Conservation (phyloP, 2,113 vertebrate species). For the Perca schrenkii region DNA sequence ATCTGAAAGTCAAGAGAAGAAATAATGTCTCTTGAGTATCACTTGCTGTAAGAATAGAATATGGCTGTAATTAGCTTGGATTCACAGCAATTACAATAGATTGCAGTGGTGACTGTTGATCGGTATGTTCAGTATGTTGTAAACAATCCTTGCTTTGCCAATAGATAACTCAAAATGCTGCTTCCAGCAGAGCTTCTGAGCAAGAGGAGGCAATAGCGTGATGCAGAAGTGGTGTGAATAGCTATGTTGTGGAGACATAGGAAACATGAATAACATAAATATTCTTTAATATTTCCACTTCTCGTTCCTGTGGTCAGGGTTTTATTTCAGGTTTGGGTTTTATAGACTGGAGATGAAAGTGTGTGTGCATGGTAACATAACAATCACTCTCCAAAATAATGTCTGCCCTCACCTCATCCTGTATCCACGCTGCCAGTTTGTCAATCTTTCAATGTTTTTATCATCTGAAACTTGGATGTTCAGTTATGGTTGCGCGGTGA, state of each 20-base stretch:
- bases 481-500: neutral
- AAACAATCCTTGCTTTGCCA: neutral
- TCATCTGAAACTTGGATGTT: conserved; percentile 15
- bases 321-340: neutral
- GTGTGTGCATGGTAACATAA: conserved; percentile 13
- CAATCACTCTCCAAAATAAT: neutral
- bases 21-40: too few relatives aligned
- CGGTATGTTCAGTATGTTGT: conserved; percentile 4
- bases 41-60: too few relatives aligned
- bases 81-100: too few relatives aligned
- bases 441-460: neutral
- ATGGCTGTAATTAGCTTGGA: too few relatives aligned
- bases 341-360: neutral
- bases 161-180: neutral
- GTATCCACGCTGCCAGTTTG: neutral
- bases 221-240: neutral
- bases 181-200: neutral
- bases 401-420: neutral
- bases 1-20: too few relatives aligned
- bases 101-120: neutral
- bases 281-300: neutral
- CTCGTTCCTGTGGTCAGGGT: neutral
- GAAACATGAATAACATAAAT: neutral
- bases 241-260: neutral
- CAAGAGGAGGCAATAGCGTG: neutral